Evolutionary conservation across 2,888 invertebrate species (phyloP).

Genomic region (Tetramorium bicarinatum): DNA sequence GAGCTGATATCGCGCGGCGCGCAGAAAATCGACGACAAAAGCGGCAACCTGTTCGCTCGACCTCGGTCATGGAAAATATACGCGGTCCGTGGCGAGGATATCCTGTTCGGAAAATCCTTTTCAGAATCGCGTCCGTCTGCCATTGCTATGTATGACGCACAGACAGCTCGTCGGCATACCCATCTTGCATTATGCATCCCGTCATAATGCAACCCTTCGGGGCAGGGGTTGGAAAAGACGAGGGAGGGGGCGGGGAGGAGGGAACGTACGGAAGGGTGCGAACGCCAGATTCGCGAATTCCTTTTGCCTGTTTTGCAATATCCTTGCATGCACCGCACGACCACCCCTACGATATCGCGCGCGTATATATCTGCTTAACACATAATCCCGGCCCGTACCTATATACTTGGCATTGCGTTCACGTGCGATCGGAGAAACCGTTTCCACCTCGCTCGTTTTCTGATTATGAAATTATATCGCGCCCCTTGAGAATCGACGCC

Average conservation of each 20-base stretch:
- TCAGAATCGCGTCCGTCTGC: slow-evolving; percentile 68
- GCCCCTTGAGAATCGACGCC: slow-evolving; percentile 67
- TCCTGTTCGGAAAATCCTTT: slow-evolving; percentile 69
- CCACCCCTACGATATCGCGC: slow-evolving; percentile 33
- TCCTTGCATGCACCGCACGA: slow-evolving; percentile 61
- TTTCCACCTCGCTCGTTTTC: slow-evolving; percentile 69
- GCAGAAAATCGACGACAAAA: slow-evolving; percentile 55
- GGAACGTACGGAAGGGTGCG: slow-evolving; percentile 22
- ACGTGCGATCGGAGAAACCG: slow-evolving; percentile 74
- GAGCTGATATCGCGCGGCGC: slow-evolving; percentile 47
- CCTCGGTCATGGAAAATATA: slow-evolving; percentile 56
- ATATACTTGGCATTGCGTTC: slow-evolving; percentile 66
- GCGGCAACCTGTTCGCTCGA: slow-evolving; percentile 57
- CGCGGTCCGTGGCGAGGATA: slow-evolving; percentile 52
- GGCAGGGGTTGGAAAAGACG: slow-evolving; percentile 18
- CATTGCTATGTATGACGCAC: slow-evolving; percentile 76
- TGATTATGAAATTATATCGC: slow-evolving; percentile 75
- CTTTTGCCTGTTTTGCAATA: slow-evolving; percentile 75
- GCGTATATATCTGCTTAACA: slow-evolving; percentile 64
- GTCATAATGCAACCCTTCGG: slow-evolving; percentile 73
- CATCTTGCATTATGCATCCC: slow-evolving; percentile 76
- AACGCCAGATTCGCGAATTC: slow-evolving; percentile 73
- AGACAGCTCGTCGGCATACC: slow-evolving; percentile 64
- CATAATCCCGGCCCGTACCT: slow-evolving; percentile 60
- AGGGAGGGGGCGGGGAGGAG: not conserved